Evolutionary conservation across 2,797 vertebrate species (phyloP).

Genomic region (Danio kyathit): DNA sequence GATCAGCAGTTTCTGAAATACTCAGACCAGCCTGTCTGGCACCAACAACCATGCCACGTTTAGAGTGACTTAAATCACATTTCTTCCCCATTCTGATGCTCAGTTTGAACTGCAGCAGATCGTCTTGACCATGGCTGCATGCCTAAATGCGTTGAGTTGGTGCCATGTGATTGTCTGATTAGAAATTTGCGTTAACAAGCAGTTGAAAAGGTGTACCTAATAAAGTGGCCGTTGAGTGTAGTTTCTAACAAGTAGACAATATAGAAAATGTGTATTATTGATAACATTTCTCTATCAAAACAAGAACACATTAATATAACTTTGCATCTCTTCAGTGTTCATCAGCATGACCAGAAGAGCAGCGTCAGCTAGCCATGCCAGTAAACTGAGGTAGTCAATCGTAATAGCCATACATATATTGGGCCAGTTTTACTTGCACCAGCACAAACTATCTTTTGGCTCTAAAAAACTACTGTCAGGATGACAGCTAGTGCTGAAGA

Average conservation of each 20-base stretch:
- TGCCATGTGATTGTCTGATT: too few species aligned
- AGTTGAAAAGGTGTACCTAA: too few species aligned
- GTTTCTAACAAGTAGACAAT: not conserved
- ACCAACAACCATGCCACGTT: too few species aligned
- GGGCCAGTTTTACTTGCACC: not conserved
- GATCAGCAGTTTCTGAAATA: too few species aligned
- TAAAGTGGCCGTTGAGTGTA: too few species aligned
- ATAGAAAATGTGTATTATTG: not conserved
- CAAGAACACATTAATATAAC: not conserved
- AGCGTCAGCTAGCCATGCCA: not conserved
- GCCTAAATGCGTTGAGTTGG: too few species aligned
- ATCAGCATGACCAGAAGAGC: not conserved
- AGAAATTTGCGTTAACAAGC: too few species aligned
- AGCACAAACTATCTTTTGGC: not conserved
- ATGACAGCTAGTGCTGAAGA: not conserved
- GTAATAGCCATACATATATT: not conserved
- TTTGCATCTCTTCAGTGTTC: constrained; percentile 21
- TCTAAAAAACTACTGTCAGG: not conserved
- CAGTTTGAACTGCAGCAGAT: too few species aligned
- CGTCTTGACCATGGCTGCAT: too few species aligned
- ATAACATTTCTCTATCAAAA: not conserved
- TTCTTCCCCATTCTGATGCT: too few species aligned
- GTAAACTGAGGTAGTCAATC: not conserved
- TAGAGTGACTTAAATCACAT: too few species aligned
- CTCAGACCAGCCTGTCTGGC: too few species aligned